A percentile compares a stretch with the other conserved stretches of the same genome.
Evolutionary conservation across 2,113 vertebrate species (phyloP).

Genomic region (Cygnus atratus): DNA sequence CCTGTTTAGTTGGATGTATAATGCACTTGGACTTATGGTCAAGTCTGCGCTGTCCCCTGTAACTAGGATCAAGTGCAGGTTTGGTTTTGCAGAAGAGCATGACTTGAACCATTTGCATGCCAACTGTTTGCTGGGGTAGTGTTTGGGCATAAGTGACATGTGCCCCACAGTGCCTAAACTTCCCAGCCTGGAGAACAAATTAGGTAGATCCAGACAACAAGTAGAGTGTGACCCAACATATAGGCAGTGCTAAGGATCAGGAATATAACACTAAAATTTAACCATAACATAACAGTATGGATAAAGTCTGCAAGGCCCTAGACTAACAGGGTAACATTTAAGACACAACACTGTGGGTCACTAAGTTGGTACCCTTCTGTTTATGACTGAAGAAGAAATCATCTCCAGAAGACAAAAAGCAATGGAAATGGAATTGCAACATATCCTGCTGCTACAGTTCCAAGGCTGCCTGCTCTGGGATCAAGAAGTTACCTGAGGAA

Average conservation of each 20-base stretch:
- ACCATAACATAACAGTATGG: not conserved
- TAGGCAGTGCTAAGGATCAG: not conserved
- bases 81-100: not conserved
- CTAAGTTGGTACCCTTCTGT: not conserved
- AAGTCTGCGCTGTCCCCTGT: not conserved
- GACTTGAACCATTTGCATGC: not conserved
- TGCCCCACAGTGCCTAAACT: not conserved
- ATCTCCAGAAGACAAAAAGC: not conserved
- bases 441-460: not conserved
- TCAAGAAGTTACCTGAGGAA: not conserved
- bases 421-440: not conserved
- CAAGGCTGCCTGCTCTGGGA: not conserved
- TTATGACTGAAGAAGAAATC: not conserved
- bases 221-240: not conserved
- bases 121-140: not conserved
- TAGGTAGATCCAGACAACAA: not conserved
- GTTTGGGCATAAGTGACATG: not conserved
- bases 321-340: not conserved
- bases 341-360: not conserved
- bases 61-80: not conserved
- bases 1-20: not conserved
- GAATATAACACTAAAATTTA: not conserved
- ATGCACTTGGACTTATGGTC: not conserved
- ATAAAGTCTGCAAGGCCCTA: not conserved
- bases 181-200: not conserved